A percentile compares a stretch with the other conserved stretches of the same genome.
Evolutionary conservation across 1,140 invertebrate genomes (phyloP).

Genomic region (Euwallacea fornicatus): DNA sequence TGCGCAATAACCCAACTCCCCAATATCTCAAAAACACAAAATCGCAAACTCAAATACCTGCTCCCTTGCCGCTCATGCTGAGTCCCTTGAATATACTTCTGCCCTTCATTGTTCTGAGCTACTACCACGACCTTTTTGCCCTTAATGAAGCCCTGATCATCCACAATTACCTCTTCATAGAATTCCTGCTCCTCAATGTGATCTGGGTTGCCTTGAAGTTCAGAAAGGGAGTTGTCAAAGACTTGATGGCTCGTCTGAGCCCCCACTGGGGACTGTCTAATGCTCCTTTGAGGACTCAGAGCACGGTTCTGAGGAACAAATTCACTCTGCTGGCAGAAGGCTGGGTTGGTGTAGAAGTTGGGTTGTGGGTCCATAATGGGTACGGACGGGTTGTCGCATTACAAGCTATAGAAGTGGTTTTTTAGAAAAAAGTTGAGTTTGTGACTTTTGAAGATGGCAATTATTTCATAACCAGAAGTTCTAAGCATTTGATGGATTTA

Average conservation of each 20-base stretch:
- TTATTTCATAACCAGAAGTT: too few relatives aligned
- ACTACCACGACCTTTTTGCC: slow-evolving; percentile 51
- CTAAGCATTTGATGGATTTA: too few relatives aligned
- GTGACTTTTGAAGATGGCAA: too few relatives aligned
- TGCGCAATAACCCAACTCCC: slow-evolving; percentile 1
- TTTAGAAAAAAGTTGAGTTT: too few relatives aligned
- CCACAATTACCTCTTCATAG: slow-evolving; percentile 53
- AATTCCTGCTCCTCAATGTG: slow-evolving; percentile 51
- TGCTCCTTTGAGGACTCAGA: slow-evolving; percentile 49
- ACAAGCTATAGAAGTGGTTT: too few relatives aligned
- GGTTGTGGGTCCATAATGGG: slow-evolving; percentile 38
- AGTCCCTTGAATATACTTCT: slow-evolving; percentile 28
- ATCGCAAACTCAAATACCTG: neutral
- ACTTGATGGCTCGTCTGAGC: slow-evolving; percentile 43
- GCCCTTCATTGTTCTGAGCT: slow-evolving; percentile 42
- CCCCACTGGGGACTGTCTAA: slow-evolving; percentile 51
- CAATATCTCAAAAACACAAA: neutral
- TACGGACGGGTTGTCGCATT: too few relatives aligned
- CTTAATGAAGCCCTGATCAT: slow-evolving; percentile 49
- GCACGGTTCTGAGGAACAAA: slow-evolving; percentile 56
- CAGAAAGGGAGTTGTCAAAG: slow-evolving; percentile 25
- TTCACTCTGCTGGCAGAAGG: slow-evolving; percentile 75
- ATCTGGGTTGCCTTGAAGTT: slow-evolving; percentile 38
- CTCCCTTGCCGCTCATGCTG: slow-evolving; percentile 20
- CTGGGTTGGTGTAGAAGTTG: slow-evolving; percentile 70